Percentiles rank a stretch among this genome's conserved stretches.
These are phyloP conservation scores for Oxytorus armatus DNA, from an alignment of 2,888 invertebrate genomes.

Conservation along the genomic window DNA sequence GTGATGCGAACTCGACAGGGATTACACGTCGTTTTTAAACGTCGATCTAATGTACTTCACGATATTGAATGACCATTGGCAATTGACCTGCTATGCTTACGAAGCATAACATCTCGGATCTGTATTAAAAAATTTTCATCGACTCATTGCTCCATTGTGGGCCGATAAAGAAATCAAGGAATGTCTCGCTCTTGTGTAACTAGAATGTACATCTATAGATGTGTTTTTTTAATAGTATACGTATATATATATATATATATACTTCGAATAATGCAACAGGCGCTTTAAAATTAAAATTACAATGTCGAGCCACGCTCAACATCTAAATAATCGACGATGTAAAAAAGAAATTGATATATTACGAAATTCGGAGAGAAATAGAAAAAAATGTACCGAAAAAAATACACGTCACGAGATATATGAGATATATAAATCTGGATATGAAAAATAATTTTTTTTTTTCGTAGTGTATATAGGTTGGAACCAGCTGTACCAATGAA, in stretches of 20 bases:
- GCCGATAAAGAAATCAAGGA: slow-evolving; percentile 19
- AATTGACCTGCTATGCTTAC: slow-evolving; percentile 46
- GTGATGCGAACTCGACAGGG: slow-evolving; percentile 1
- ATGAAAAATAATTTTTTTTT: neutral
- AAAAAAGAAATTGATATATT: neutral
- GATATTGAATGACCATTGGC: slow-evolving; percentile 25
- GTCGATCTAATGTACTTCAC: slow-evolving; percentile 1
- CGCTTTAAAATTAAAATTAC: neutral
- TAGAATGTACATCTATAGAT: neutral
- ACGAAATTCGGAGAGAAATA: neutral
- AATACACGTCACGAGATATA: neutral
- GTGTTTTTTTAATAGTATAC: too few species aligned
- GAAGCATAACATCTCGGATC: slow-evolving; percentile 37
- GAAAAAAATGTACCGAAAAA: neutral
- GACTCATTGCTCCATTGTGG: slow-evolving; percentile 48
- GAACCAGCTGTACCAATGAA: too few species aligned
- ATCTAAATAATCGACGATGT: neutral
- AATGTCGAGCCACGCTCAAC: neutral
- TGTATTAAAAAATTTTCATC: slow-evolving; percentile 52
- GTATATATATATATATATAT: too few species aligned
- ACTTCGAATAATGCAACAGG: too few species aligned
- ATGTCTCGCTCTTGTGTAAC: slow-evolving; percentile 30
- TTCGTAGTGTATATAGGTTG: neutral
- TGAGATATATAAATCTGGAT: neutral
- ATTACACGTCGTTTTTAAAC: too few species aligned